Base-by-base conservation (phyloP, 1,140 invertebrate genomes). In the Melitaea cinxia region DNA sequence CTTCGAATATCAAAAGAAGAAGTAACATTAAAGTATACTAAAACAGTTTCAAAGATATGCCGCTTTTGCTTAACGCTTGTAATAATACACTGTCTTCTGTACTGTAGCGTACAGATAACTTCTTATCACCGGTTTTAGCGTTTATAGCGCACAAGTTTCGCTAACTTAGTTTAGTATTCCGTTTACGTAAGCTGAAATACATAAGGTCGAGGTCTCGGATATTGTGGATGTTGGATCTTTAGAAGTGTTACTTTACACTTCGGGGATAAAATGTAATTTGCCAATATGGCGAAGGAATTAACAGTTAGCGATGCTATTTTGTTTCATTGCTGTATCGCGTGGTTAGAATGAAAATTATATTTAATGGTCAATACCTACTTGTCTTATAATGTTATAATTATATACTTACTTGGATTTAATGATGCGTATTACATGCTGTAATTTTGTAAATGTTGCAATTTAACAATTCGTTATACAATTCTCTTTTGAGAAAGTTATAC, bases 161-260 rank as follows among this genome's bases (percentile, higher is more conserved):
- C 45, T 62, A 75, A 75, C 69, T 75, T 72, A 72, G 68, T 74
- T 74, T 74, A 42, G 69, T 72, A 75, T 75, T 75, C 72, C 55
- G 69, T 72, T 66, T 69, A 67, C 65, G 69, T 72, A 75, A 75
- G 69, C 62, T 60, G 52, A 52, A 72, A 75, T 75, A 75, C 64
- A 67, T 72, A 72, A 75, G 72, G 69, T 75, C 59, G 72, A 67
- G 66, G 66, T 68, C 65, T 65, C 24, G 35, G 61, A 70, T 55
- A 64, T 69, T 69, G 67, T 70, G n/a, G 45, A 33, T 65, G 58
- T 55, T 54, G 57, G 52, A 47, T 47, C 19, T 47, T 47, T 47
- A 47, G 42, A 17, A 23, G 42, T 23, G n/a, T 14, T 14, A 39
- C 21, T 17, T 64, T n/a, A n/a, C n/a, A n/a, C n/a, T n/a, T 68